Evolutionary conservation across 2,888 invertebrate genomes (phyloP).

Genomic region (Nomada lathburiana): DNA sequence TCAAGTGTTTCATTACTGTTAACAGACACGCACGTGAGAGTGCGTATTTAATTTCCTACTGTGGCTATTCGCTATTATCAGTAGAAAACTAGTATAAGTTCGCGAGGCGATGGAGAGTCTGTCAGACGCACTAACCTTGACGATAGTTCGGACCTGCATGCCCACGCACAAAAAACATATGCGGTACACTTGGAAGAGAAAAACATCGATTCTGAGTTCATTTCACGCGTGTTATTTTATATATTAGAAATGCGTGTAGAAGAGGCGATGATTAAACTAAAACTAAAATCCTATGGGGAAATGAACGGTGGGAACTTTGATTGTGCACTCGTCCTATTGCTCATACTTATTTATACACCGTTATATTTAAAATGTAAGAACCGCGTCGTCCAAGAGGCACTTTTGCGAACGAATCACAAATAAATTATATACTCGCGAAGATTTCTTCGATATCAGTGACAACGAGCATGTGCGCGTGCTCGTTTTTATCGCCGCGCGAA

Average conservation of each 20-base stretch:
- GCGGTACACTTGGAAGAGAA: slow-evolving; percentile 71
- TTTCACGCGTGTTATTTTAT: slow-evolving; percentile 63
- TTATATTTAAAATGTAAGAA: slow-evolving; percentile 84
- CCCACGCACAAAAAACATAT: slow-evolving; percentile 78
- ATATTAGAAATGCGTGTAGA: slow-evolving; percentile 36
- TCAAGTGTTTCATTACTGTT: not conserved
- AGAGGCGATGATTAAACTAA: slow-evolving; percentile 22
- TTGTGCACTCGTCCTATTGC: slow-evolving; percentile 83
- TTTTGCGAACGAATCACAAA: slow-evolving; percentile 29
- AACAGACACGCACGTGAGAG: slow-evolving; percentile 8
- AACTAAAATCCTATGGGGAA: slow-evolving; percentile 59
- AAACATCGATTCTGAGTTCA: slow-evolving; percentile 70
- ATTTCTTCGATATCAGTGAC: slow-evolving; percentile 27
- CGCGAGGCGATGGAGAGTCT: slow-evolving; percentile 32
- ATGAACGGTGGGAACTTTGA: slow-evolving; percentile 67
- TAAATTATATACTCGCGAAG: slow-evolving; percentile 47
- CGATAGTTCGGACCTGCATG: slow-evolving; percentile 73
- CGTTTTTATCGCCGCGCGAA: slow-evolving; percentile 25
- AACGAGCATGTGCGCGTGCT: slow-evolving; percentile 16
- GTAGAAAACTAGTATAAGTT: slow-evolving; percentile 39
- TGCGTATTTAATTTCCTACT: slow-evolving; percentile 22
- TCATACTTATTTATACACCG: slow-evolving; percentile 85
- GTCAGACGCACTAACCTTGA: slow-evolving; percentile 79
- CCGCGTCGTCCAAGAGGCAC: slow-evolving; percentile 63
- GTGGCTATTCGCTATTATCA: slow-evolving; percentile 25